Base-by-base conservation (phyloP, 1,140 invertebrate genomes). In the Acromyrmex charruanus region DNA sequence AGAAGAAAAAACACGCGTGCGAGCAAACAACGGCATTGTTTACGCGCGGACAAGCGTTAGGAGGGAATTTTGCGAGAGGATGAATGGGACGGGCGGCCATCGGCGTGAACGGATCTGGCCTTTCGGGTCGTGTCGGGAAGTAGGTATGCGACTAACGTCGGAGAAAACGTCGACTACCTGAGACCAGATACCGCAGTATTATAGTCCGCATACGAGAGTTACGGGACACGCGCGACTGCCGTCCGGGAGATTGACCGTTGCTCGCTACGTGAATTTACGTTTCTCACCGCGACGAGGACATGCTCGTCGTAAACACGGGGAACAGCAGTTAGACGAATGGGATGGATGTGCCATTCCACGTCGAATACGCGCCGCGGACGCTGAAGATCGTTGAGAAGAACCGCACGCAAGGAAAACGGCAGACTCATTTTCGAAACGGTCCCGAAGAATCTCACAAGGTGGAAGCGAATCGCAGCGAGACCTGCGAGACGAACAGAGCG, bases 41-140 rank as follows among this genome's bases (percentile, higher is more conserved):
- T 84, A 75, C 39, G 66, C 39, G 39, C 58, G 39, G 39, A 1
- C n/a, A 9, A n/a, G 18, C 1, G 53, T 6, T n/a, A 58, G 7
- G 18, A 82, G 39, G 55, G 25, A 75, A 61, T 75, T 84, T 84
- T 10, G 55, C 55, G 68, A 72, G 66, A 49, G 80, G 49, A 84
- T 75, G 80, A 84, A 84, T 84, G 69, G 69, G 16, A 75, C 55
- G 55, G 44, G 69, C 55, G 55, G 69, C 80, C 80, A 84, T 84
- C 80, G 69, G 28, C 53, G 79, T 55, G 63, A 53, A 35, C 63
- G 49, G 21, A 16, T 21, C 66, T 59, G 63, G 71, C 16, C 69
- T n/a, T 21, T 65, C 44, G 44, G 35, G 16, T 18, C 74, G n/a
- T 25, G 49, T 25, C 77, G 61, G 39, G 39, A 44, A 59, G 35